Percentiles rank a stretch among this genome's conserved stretches.
Conservation (phyloP, 2,797 vertebrate species). For the Bovichtus diacanthus region DNA sequence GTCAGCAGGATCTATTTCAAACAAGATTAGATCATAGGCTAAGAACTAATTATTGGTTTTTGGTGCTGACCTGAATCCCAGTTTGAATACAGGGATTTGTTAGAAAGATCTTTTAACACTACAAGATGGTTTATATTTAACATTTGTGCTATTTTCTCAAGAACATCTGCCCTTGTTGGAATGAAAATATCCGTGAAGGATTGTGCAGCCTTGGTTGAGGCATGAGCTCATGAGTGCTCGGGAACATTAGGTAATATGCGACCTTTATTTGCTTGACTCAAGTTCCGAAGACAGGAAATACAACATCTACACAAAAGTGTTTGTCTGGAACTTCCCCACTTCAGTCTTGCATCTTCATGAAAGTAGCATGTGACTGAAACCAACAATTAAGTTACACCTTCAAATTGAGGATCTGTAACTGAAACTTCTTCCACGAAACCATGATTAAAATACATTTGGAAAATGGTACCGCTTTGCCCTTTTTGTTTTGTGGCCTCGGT, state of each 20-base stretch:
- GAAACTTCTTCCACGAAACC: background rate
- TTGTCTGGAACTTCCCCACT: background rate
- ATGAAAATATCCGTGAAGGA: background rate
- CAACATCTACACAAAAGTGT: background rate
- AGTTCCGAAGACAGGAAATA: constrained; percentile 2
- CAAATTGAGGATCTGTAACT: background rate
- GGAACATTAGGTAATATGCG: background rate
- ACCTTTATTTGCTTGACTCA: constrained; percentile 1
- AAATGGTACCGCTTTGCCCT: background rate
- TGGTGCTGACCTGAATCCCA: background rate
- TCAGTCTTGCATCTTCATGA: background rate
- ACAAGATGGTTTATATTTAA: background rate
- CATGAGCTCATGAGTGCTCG: background rate
- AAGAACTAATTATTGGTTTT: background rate
- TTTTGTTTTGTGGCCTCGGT: background rate
- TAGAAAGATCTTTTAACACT: background rate
- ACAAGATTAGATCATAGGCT: background rate
- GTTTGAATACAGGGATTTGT: background rate
- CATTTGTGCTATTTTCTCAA: background rate
- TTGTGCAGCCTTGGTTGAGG: background rate
- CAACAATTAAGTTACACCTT: too few species aligned
- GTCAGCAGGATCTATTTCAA: background rate
- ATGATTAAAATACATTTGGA: background rate
- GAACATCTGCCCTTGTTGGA: background rate
- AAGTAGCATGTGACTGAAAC: background rate